Percentiles rank a stretch among this genome's conserved stretches.
Conservation (phyloP, 2,113 vertebrate species). For the Balaeniceps rex region DNA sequence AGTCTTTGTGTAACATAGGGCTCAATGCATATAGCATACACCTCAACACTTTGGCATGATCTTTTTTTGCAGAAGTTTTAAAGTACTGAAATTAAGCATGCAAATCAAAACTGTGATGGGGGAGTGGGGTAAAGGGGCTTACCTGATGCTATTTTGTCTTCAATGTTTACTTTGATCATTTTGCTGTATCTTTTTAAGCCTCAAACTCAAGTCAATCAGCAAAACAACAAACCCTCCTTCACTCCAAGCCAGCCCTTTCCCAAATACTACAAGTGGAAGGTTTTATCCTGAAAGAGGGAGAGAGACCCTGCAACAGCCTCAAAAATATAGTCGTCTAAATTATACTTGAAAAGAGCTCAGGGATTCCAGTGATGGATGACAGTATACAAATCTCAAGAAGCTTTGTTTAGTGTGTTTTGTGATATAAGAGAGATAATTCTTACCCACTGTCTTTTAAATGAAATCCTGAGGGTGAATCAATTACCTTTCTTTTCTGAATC, state of each 20-base stretch:
- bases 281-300: not conserved
- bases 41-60: not conserved
- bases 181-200: not conserved
- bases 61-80: not conserved
- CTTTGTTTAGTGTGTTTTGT: slow-evolving; percentile 34
- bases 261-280: not conserved
- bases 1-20: not conserved
- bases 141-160: not conserved
- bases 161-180: not conserved
- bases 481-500: slow-evolving; percentile 50
- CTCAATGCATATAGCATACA: not conserved
- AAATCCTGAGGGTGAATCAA: slow-evolving; percentile 53
- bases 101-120: not conserved
- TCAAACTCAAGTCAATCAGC: not conserved
- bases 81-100: not conserved
- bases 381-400: slow-evolving; percentile 12
- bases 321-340: not conserved
- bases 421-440: slow-evolving; percentile 30
- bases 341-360: not conserved
- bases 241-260: not conserved
- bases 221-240: not conserved
- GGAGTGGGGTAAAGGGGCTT: not conserved
- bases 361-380: not conserved
- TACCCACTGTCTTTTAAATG: slow-evolving; percentile 38
- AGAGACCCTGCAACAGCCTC: not conserved